These are phyloP conservation scores for Aromia moschata DNA, from an alignment of 2,888 invertebrate species.

Conservation along the genomic window DNA sequence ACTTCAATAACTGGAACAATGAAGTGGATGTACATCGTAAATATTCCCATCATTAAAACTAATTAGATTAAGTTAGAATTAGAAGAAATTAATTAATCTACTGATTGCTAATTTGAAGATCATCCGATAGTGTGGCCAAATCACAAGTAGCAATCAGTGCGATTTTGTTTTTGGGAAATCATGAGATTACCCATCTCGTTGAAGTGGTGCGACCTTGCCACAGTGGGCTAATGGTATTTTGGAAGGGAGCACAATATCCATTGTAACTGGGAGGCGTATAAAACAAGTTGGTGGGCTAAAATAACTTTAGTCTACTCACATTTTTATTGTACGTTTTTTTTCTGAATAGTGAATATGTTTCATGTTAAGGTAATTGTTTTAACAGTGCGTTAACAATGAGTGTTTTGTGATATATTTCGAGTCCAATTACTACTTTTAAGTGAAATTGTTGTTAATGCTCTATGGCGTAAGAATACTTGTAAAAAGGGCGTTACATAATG, in stretches of 20 bases:
- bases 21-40: no score
- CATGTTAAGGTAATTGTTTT: slow-evolving; percentile 41
- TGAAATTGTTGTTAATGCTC: slow-evolving; percentile 2
- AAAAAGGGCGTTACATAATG: neutral
- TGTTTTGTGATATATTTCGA: slow-evolving; percentile 8
- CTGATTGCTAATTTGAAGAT: no score
- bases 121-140: no score
- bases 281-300: slow-evolving; percentile 51
- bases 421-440: slow-evolving; percentile 12
- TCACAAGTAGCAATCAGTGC: no score
- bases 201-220: slow-evolving; percentile 45
- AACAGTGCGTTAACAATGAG: slow-evolving; percentile 21
- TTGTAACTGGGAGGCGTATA: slow-evolving; percentile 55
- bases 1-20: no score
- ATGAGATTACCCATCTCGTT: slow-evolving; percentile 6
- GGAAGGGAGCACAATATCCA: slow-evolving; percentile 45
- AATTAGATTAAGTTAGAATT: no score
- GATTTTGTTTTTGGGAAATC: no score
- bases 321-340: slow-evolving; percentile 38
- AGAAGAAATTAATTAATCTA: no score
- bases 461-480: neutral
- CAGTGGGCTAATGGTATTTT: slow-evolving; percentile 44
- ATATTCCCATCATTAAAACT: no score
- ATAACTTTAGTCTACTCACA: slow-evolving; percentile 46
- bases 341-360: slow-evolving; percentile 40